These are phyloP conservation scores for Setipinna tenuifilis DNA, from an alignment of 2,797 vertebrate species.

Conservation along the genomic window DNA sequence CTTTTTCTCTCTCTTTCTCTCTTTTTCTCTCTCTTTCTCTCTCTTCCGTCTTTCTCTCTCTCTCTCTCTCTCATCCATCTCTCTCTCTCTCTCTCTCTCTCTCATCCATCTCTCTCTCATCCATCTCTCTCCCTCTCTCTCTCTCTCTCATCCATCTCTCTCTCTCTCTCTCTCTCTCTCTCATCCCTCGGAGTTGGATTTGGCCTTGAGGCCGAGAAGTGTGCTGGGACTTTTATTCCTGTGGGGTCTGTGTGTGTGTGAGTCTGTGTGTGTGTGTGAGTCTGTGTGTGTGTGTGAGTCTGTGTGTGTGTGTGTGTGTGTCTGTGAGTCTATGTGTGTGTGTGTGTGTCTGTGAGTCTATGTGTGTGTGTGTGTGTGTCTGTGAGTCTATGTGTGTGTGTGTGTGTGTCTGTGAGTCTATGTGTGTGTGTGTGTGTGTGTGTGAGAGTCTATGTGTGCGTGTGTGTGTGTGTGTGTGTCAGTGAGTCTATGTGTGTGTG, in stretches of 20 bases:
- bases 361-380: no score
- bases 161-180: not conserved
- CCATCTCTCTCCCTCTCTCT: not conserved
- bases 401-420: no score
- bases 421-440: no score
- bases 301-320: not conserved
- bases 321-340: no score
- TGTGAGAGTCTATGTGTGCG: no score
- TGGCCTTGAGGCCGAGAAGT: not conserved
- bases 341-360: no score
- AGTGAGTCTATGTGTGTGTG: no score
- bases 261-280: no score
- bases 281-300: not conserved
- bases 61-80: slow-evolving; percentile 33
- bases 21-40: not conserved
- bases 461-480: slow-evolving; percentile 3
- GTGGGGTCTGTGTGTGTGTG: no score
- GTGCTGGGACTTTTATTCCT: not conserved
- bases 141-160: not conserved
- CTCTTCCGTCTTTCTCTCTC: not conserved
- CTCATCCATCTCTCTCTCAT: not conserved
- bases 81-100: not conserved
- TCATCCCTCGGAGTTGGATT: not conserved
- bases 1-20: not conserved
- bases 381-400: no score